These are phyloP conservation scores for Perognathus longimembris DNA, from an alignment of 2,113 vertebrate genomes.

Conservation along the genomic window DNA sequence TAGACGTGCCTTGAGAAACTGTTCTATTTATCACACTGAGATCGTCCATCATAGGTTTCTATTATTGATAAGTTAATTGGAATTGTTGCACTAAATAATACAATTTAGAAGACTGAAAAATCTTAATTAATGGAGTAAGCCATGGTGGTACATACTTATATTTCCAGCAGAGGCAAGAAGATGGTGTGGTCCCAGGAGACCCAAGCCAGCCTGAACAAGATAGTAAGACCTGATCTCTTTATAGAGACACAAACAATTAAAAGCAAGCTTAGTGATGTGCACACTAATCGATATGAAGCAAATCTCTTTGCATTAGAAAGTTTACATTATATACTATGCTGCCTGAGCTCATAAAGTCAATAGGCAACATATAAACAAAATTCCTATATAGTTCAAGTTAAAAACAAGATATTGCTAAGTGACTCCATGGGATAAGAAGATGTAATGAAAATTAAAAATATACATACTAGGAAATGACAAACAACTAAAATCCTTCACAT, in stretches of 20 bases:
- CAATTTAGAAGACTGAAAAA: neutral
- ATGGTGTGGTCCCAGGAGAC: neutral
- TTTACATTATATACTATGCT: neutral
- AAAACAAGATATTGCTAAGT: constrained; percentile 39
- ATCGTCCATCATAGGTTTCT: neutral
- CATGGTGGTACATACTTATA: neutral
- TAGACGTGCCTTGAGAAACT: constrained; percentile 2
- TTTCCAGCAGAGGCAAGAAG: neutral
- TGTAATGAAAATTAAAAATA: neutral
- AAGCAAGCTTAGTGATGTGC: no score
- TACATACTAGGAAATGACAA: neutral
- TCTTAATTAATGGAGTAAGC: neutral
- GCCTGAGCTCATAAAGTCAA: neutral
- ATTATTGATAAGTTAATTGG: neutral
- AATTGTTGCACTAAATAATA: neutral
- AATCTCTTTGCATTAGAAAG: neutral
- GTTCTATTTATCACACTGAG: neutral
- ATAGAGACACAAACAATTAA: neutral
- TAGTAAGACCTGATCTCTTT: neutral
- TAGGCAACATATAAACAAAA: neutral
- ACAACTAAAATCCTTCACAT: neutral
- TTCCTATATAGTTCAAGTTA: neutral
- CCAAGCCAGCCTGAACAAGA: neutral
- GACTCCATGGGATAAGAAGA: neutral
- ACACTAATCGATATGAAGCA: neutral